Percentiles rank a stretch among this genome's conserved stretches.
Conservation (phyloP, 2,797 vertebrate species). For the Macropodus opercularis region DNA sequence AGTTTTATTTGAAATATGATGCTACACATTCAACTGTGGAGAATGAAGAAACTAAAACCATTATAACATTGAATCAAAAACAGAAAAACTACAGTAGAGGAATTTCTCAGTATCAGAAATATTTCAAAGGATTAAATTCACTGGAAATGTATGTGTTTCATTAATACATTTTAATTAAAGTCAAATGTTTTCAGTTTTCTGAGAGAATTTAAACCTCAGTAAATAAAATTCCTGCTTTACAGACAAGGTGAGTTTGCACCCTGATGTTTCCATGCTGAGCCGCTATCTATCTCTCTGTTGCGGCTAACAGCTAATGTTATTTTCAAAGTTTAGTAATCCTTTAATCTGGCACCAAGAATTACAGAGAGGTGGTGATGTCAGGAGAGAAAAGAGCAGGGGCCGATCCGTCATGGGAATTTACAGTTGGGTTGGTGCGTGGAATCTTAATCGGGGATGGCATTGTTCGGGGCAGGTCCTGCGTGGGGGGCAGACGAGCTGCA, state of each 20-base stretch:
- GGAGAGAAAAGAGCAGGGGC: slow-evolving; percentile 76
- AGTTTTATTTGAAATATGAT: too few species aligned
- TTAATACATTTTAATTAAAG: too few species aligned
- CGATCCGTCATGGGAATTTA: slow-evolving; percentile 82
- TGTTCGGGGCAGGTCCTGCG: slow-evolving; percentile 74
- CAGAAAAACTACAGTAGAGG: too few species aligned
- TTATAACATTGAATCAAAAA: too few species aligned
- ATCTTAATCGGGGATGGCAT: slow-evolving; percentile 79
- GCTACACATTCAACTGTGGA: too few species aligned
- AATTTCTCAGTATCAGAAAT: too few species aligned
- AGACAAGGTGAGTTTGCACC: too few species aligned
- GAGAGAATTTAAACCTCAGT: too few species aligned
- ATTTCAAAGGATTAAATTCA: not conserved
- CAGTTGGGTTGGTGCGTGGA: slow-evolving; percentile 82
- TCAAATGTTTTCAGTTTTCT: too few species aligned
- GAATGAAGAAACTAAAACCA: too few species aligned
- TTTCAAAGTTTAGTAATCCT: slow-evolving; percentile 78
- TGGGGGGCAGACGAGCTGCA: slow-evolving; percentile 60
- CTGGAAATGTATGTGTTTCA: too few species aligned
- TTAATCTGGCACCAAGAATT: slow-evolving; percentile 78
- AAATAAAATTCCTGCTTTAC: too few species aligned
- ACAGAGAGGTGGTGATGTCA: slow-evolving; percentile 80
- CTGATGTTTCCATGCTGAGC: not conserved
- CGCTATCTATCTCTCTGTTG: slow-evolving; percentile 28
- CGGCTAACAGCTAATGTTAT: slow-evolving; percentile 50